phyloP scores from a whole-genome alignment of 2,797 vertebrate genomes.

The Falco novaeseelandiae region DNA sequence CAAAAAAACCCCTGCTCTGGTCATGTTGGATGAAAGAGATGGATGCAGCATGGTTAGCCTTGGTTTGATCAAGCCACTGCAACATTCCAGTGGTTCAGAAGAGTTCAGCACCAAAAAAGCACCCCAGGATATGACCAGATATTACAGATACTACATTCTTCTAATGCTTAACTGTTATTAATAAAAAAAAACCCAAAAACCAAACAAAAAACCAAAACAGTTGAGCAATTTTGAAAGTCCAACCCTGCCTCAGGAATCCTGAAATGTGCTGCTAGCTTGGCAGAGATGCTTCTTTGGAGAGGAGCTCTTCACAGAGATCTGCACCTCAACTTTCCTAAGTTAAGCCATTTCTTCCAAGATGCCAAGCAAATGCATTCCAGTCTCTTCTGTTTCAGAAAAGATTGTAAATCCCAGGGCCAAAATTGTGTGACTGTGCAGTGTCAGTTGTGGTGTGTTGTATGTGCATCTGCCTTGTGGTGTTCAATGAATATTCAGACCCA shows the following conservation, averaged over 20 bases:
- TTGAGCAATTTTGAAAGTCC: neutral
- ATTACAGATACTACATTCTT: neutral
- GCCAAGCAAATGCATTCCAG: neutral
- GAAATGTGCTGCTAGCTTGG: neutral
- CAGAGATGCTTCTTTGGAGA: neutral
- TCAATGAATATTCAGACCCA: neutral
- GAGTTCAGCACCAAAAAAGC: neutral
- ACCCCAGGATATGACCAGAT: neutral
- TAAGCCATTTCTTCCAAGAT: neutral
- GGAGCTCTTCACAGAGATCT: neutral
- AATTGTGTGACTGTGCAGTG: neutral
- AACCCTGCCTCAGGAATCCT: neutral
- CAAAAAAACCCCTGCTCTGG: neutral
- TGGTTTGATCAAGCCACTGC: neutral
- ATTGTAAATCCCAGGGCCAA: neutral
- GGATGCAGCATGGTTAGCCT: neutral
- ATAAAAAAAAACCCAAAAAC: too few relatives aligned
- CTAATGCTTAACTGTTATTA: neutral
- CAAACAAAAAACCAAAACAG: neutral
- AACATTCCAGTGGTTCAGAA: neutral
- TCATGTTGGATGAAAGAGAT: neutral
- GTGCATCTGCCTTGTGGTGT: neutral
- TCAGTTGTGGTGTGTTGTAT: neutral
- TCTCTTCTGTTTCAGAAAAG: neutral
- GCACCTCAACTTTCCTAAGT: neutral